Evolutionary conservation across 2,888 invertebrate genomes (phyloP).

Genomic region (Pseudolycoriella hygida): DNA sequence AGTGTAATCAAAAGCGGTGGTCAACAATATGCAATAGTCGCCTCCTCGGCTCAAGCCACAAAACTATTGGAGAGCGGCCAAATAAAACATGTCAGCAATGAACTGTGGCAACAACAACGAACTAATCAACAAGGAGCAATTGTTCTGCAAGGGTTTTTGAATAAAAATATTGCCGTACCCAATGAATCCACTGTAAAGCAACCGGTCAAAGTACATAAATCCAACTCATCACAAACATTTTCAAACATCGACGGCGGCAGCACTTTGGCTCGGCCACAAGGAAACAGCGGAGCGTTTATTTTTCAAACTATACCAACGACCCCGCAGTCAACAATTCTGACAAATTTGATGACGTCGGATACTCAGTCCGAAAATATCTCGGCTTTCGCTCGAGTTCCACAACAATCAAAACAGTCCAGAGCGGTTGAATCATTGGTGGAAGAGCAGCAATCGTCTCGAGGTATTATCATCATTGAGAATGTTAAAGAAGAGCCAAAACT

Average conservation of each 20-base stretch:
- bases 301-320: not conserved
- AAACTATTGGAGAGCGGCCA: not conserved
- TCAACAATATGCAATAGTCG: slow-evolving; percentile 45
- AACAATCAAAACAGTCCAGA: not conserved
- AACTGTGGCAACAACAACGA: not conserved
- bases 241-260: not conserved
- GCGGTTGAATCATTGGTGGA: too few species aligned
- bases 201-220: not conserved
- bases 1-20: slow-evolving; percentile 53
- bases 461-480: slow-evolving; percentile 4
- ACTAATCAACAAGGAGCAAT: not conserved
- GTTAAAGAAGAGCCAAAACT: not conserved
- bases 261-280: not conserved
- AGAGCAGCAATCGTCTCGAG: slow-evolving; percentile 4
- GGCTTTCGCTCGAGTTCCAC: not conserved
- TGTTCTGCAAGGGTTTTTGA: not conserved
- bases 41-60: not conserved
- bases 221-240: not conserved
- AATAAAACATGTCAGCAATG: too few species aligned
- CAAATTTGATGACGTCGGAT: not conserved
- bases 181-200: not conserved
- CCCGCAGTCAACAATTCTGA: not conserved
- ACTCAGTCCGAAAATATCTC: not conserved
- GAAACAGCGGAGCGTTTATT: not conserved
- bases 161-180: not conserved